Percentiles rank a stretch among this genome's conserved stretches.
These are phyloP conservation scores for Mya arenaria DNA, from an alignment of 1,140 invertebrate genomes.

Conservation along the genomic window DNA sequence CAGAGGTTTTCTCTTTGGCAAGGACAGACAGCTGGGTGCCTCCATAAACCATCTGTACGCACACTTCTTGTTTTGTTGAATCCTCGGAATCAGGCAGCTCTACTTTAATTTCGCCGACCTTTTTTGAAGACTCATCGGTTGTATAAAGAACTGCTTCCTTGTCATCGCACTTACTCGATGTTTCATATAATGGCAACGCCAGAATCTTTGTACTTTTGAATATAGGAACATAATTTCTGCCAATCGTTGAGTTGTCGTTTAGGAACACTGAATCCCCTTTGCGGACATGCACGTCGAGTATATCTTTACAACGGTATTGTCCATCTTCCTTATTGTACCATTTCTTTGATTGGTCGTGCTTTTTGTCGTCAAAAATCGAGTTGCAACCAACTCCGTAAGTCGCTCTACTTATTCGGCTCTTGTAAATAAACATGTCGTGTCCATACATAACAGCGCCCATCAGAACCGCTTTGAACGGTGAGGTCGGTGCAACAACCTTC, in stretches of 20 bases:
- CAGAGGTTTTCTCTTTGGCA: background rate
- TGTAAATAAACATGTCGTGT: background rate
- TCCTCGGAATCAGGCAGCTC: background rate
- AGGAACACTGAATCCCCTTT: background rate
- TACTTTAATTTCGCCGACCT: background rate
- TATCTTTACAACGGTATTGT: background rate
- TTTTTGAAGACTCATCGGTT: background rate
- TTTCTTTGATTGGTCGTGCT: background rate
- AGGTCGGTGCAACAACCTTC: background rate
- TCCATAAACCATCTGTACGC: background rate
- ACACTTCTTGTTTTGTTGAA: background rate
- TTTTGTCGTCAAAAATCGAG: background rate
- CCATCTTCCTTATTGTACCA: background rate
- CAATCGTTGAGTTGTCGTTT: background rate
- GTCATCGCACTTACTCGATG: background rate
- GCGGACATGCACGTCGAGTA: background rate
- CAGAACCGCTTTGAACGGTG: background rate
- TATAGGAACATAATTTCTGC: background rate
- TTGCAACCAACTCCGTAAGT: background rate
- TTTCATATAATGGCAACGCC: background rate
- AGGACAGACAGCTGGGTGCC: background rate
- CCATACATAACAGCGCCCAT: background rate
- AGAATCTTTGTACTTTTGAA: background rate
- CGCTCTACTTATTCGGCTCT: background rate
- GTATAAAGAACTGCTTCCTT: slow-evolving; percentile 4